phyloP scores from a whole-genome alignment of 64 coral and sea anemone genomes.

The Stichodactyla mertensii region DNA sequence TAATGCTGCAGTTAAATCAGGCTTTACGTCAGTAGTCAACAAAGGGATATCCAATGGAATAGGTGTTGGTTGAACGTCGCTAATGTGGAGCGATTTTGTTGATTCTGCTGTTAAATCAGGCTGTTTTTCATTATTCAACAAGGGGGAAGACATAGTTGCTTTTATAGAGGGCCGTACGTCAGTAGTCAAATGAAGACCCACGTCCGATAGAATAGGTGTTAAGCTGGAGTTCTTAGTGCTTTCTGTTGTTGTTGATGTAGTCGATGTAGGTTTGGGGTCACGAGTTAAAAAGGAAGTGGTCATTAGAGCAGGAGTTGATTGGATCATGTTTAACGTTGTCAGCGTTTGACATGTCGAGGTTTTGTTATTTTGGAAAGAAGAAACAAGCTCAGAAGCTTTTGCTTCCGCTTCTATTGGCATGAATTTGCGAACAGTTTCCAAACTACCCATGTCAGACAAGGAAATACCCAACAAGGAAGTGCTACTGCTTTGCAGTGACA shows the following conservation, averaged over 20 bases:
- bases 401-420: not conserved
- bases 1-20: not conserved
- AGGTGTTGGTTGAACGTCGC: not conserved
- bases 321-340: not conserved
- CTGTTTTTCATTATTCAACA: not conserved
- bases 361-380: not conserved
- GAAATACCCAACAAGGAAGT: not conserved
- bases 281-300: not conserved
- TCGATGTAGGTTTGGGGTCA: not conserved
- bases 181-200: too few relatives aligned
- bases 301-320: not conserved
- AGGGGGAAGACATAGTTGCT: too few relatives aligned
- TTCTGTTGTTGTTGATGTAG: too few relatives aligned
- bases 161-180: too few relatives aligned
- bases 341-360: not conserved
- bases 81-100: not conserved
- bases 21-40: too few relatives aligned
- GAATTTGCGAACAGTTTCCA: not conserved
- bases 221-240: too few relatives aligned
- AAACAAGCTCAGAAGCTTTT: not conserved
- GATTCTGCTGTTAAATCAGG: not conserved
- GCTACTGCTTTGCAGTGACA: not conserved
- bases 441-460: not conserved
- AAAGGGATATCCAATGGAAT: too few relatives aligned
- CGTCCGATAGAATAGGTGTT: too few relatives aligned